Conservation (phyloP, 1,140 invertebrate species). For the Temnothorax longispinosus region DNA sequence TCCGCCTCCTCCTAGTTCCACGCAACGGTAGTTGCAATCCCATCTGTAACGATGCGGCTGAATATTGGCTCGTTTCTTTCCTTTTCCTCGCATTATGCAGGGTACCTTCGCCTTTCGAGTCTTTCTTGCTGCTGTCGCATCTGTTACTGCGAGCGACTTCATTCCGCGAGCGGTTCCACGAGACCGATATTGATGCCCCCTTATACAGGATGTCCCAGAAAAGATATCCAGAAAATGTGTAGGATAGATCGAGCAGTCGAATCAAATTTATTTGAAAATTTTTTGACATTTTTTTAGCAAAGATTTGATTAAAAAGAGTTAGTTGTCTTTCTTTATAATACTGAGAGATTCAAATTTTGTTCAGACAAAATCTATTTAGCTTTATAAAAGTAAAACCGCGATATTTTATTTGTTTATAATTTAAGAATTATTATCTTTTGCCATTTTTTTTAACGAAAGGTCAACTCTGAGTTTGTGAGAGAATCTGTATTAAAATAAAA, state of each 20-base stretch:
- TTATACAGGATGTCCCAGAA: neutral
- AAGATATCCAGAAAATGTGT: neutral
- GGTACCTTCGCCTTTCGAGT: slow-evolving; percentile 36
- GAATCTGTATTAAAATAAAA: neutral
- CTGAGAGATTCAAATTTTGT: neutral
- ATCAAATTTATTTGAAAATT: neutral
- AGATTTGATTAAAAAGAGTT: neutral
- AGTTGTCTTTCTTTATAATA: neutral
- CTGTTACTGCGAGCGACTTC: slow-evolving; percentile 26
- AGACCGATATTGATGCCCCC: neutral
- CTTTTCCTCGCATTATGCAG: slow-evolving; percentile 30
- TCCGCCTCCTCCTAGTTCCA: slow-evolving; percentile 1
- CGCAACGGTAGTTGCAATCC: slow-evolving; percentile 26
- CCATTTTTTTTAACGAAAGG: neutral
- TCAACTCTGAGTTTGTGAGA: neutral
- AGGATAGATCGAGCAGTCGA: neutral
- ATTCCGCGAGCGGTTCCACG: slow-evolving; percentile 16
- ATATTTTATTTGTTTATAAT: neutral
- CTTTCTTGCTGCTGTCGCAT: slow-evolving; percentile 47
- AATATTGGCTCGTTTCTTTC: slow-evolving; percentile 43
- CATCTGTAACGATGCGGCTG: slow-evolving; percentile 36
- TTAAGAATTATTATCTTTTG: neutral
- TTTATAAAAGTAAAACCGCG: neutral
- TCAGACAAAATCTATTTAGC: neutral
- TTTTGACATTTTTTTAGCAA: neutral